Percentiles rank a stretch among this genome's conserved stretches.
phyloP scores from a whole-genome alignment of 2,113 vertebrate species.

The Todiramphus chloris region DNA sequence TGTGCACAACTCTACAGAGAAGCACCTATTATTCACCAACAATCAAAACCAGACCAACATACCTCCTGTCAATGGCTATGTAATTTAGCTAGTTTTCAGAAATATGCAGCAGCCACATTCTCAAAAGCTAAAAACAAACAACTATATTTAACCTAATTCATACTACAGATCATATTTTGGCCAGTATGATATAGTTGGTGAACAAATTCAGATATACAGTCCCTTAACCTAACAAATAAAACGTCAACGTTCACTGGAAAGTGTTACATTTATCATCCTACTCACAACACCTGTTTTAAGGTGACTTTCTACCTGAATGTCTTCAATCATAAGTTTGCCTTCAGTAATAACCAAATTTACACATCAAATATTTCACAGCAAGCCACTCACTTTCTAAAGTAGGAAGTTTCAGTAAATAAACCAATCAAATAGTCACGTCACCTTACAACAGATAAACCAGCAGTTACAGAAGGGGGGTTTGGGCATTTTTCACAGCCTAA shows the following conservation, averaged over 20 bases:
- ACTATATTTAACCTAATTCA: slow-evolving; percentile 90
- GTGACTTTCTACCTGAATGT: slow-evolving; percentile 87
- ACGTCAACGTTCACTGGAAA: slow-evolving; percentile 77
- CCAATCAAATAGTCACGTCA: slow-evolving; percentile 87
- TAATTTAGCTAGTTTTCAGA: slow-evolving; percentile 91
- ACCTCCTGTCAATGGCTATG: slow-evolving; percentile 91
- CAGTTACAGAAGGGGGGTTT: slow-evolving; percentile 59
- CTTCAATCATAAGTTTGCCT: slow-evolving; percentile 84
- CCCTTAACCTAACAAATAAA: slow-evolving; percentile 81
- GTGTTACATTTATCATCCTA: slow-evolving; percentile 78
- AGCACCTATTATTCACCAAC: slow-evolving; percentile 93
- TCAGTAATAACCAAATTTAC: slow-evolving; percentile 83
- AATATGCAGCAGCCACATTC: slow-evolving; percentile 92
- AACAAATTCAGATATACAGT: slow-evolving; percentile 86
- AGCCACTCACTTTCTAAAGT: slow-evolving; percentile 84
- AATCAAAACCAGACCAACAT: slow-evolving; percentile 93
- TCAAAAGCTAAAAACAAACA: slow-evolving; percentile 86
- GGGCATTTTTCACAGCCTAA: slow-evolving; percentile 75
- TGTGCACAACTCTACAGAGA: slow-evolving; percentile 94
- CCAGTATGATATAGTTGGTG: slow-evolving; percentile 90
- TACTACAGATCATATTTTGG: slow-evolving; percentile 88
- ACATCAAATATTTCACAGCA: slow-evolving; percentile 86
- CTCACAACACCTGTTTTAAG: slow-evolving; percentile 87
- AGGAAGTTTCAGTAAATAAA: slow-evolving; percentile 83
- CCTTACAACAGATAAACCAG: slow-evolving; percentile 93